Evolutionary conservation across 2,888 invertebrate species (phyloP).

Genomic region (Idaea dimidiata): DNA sequence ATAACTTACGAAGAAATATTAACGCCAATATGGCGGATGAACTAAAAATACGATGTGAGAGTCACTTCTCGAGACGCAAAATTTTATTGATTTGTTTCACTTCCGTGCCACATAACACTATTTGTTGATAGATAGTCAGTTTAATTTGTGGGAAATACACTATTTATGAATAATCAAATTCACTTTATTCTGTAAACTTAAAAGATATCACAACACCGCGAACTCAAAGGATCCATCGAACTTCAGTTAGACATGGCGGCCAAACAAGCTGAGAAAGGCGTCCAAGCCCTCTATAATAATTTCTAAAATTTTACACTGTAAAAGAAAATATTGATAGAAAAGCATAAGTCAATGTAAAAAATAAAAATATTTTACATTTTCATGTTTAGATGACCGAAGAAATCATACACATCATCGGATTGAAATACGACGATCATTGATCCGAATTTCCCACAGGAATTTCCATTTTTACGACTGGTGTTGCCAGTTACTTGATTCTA

Average conservation of each 20-base stretch:
- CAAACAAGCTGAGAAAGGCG: conserved; percentile 72
- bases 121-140: conserved; percentile 61
- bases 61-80: conserved; percentile 70
- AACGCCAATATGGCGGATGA: conserved; percentile 87
- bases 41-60: conserved; percentile 81
- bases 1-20: conserved; percentile 80
- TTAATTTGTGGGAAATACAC: conserved; percentile 59
- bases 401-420: conserved; percentile 55
- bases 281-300: conserved; percentile 59
- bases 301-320: conserved; percentile 52
- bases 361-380: conserved; percentile 61
- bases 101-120: conserved; percentile 68
- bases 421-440: conserved; percentile 40
- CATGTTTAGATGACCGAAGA: conserved; percentile 61
- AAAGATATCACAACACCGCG: conserved; percentile 77
- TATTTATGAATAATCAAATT: conserved; percentile 58
- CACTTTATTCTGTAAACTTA: conserved; percentile 72
- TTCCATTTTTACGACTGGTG: conserved; percentile 9
- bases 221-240: conserved; percentile 74
- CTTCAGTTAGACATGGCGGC: conserved; percentile 78
- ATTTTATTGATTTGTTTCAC: conserved; percentile 66
- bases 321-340: conserved; percentile 71
- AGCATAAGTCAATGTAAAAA: conserved; percentile 58
- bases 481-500: conserved; percentile 7
- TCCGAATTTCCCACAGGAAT: conserved; percentile 20